phyloP scores from a whole-genome alignment of 2,113 vertebrate genomes.

The Ailuropoda melanoleuca region DNA sequence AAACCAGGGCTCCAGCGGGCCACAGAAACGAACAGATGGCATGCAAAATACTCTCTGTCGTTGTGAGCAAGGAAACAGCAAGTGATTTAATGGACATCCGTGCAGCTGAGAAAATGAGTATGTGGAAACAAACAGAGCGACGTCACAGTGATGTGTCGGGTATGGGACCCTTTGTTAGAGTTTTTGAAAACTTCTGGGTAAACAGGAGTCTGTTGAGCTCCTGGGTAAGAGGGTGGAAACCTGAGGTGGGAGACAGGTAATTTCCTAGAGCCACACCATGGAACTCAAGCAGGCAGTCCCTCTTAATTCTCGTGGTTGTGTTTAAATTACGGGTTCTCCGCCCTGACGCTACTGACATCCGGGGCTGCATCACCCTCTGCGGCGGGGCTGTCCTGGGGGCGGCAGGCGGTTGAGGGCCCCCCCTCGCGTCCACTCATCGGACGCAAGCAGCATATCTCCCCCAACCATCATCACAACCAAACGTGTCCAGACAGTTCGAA shows the following conservation, averaged over 20 bases:
- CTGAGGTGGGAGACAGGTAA: background rate
- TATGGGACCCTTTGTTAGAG: accelerated
- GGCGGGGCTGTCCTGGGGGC: background rate
- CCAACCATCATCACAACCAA: background rate
- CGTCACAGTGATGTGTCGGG: background rate
- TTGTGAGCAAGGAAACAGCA: background rate
- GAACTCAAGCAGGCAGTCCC: background rate
- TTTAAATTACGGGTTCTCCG: background rate
- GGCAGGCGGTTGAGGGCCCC: background rate
- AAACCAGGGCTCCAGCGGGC: background rate
- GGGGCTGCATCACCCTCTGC: background rate
- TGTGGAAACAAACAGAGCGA: background rate
- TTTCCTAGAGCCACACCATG: background rate
- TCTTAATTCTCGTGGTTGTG: background rate
- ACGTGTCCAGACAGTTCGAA: background rate
- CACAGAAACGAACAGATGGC: background rate
- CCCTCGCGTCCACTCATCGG: background rate
- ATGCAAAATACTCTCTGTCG: too few species aligned
- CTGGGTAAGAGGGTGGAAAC: background rate
- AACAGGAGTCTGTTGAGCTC: background rate
- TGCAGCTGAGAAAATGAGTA: background rate
- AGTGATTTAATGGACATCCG: background rate
- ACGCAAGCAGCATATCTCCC: background rate
- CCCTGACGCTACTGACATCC: background rate
- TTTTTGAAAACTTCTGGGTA: background rate